Evolutionary conservation across 2,113 vertebrate species (phyloP).

Genomic region (Ancistrus triradiatus): DNA sequence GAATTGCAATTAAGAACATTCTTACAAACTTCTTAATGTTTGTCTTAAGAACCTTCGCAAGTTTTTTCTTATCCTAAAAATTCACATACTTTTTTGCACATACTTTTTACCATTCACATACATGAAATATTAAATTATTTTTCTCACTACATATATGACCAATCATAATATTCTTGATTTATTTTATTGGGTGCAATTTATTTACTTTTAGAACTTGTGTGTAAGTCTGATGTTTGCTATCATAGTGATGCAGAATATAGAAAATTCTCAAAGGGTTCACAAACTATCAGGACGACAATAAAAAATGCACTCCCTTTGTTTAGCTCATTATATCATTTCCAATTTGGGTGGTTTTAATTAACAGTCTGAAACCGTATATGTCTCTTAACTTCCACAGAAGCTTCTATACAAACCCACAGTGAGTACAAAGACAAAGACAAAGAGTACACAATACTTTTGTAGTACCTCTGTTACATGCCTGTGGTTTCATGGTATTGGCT

Average conservation of each 20-base stretch:
- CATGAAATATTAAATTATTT: no score
- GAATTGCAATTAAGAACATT: no score
- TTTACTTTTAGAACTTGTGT: no score
- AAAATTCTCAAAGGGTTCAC: background rate
- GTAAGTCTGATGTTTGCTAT: no score
- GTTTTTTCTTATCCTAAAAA: no score
- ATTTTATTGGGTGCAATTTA: background rate
- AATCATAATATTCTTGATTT: background rate
- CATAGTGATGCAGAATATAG: no score
- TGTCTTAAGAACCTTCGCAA: no score
- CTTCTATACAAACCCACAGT: background rate
- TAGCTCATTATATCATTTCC: constrained; percentile 1
- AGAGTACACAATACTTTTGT: constrained; percentile 12
- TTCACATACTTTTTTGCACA: no score
- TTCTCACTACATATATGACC: background rate
- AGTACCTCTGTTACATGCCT: background rate
- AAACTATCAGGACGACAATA: constrained; percentile 2
- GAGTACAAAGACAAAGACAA: background rate
- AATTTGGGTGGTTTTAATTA: constrained; percentile 3
- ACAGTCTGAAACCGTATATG: background rate
- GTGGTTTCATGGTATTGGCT: background rate
- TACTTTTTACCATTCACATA: no score
- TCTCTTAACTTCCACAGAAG: background rate
- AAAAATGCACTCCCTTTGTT: background rate
- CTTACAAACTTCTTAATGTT: no score